A percentile compares a stretch with the other conserved stretches of the same genome.
These are phyloP conservation scores for Seira ritae DNA, from an alignment of 2,888 invertebrate genomes.

Conservation along the genomic window DNA sequence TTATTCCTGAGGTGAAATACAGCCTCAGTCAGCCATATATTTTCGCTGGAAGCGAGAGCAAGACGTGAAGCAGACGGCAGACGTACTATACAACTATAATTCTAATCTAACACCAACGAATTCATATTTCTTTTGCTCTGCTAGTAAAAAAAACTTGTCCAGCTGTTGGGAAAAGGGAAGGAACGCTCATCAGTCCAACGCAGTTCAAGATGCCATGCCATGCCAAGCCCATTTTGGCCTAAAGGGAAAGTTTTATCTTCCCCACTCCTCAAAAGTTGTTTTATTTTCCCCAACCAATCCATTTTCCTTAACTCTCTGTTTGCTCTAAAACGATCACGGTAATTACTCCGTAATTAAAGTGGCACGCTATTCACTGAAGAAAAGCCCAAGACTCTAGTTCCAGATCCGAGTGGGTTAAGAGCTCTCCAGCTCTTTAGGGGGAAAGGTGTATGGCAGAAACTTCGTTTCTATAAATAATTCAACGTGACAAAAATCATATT, in stretches of 20 bases:
- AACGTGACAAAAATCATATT: not conserved
- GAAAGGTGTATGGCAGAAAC: not conserved
- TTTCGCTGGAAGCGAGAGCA: too few species aligned
- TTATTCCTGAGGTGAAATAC: too few species aligned
- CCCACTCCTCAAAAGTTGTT: too few species aligned
- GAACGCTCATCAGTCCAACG: not conserved
- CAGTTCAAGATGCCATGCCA: too few species aligned
- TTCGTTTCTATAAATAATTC: not conserved
- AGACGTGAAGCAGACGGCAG: too few species aligned
- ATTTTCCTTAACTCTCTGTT: not conserved
- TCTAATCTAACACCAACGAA: not conserved
- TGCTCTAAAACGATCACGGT: constrained; percentile 1
- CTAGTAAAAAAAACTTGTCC: not conserved
- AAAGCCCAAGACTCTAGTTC: too few species aligned
- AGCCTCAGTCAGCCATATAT: too few species aligned
- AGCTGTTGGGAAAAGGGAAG: constrained; percentile 9
- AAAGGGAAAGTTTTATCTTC: too few species aligned
- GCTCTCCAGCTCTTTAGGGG: not conserved
- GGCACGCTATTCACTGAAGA: not conserved
- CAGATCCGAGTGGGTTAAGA: not conserved
- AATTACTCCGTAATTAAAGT: constrained; percentile 18
- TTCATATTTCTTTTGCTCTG: constrained; percentile 7
- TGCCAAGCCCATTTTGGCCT: too few species aligned
- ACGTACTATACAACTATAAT: too few species aligned
- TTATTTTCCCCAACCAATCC: too few species aligned